Evolutionary conservation across 2,888 invertebrate genomes (phyloP), one percentile per base, ranked within the genome.

Genomic region (Caenorhabditis afra): DNA sequence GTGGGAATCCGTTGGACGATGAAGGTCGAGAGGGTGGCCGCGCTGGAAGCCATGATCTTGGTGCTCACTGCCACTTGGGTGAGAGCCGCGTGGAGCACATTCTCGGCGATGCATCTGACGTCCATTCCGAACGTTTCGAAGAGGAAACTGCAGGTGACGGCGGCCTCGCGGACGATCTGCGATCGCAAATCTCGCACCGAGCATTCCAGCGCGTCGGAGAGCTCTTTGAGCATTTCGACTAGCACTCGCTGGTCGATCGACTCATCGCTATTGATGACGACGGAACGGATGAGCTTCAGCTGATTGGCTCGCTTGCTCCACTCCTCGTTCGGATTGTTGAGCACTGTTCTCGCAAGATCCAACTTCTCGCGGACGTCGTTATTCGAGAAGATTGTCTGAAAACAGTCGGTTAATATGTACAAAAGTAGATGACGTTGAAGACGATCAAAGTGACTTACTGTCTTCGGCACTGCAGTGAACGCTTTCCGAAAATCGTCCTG

Each of bases 401-500:
- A 65, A 2, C 3, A 55, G 20, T n/a, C n/a, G n/a, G n/a, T n/a
- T n/a, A n/a, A n/a, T n/a, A n/a, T n/a, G n/a, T n/a, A n/a, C n/a
- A n/a, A n/a, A n/a, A n/a, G n/a, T n/a, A n/a, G n/a, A n/a, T n/a
- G n/a, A n/a, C n/a, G n/a, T n/a, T n/a, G n/a, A n/a, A n/a, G n/a
- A n/a, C n/a, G n/a, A 2, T 37, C 2, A 35, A 35, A 58, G 16
- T 35, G 45, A 62, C 59, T 68, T 39, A 74, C 74, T 11, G 62
- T 73, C n/a, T 81, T 80, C 0, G 83, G 81, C 1, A 81, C 83
- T 5, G 76, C 70, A 5, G 18, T 47, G 41, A 83, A 83, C 1
- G 71, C 52, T 58, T 78, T 80, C 29, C 73, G 53, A 45, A 83
- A 71, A 41, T 83, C 83, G 11, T 83, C 83, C 29, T 78, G 65